Evolutionary conservation across 2,797 vertebrate species (phyloP).

Genomic region (Perodicticus potto): DNA sequence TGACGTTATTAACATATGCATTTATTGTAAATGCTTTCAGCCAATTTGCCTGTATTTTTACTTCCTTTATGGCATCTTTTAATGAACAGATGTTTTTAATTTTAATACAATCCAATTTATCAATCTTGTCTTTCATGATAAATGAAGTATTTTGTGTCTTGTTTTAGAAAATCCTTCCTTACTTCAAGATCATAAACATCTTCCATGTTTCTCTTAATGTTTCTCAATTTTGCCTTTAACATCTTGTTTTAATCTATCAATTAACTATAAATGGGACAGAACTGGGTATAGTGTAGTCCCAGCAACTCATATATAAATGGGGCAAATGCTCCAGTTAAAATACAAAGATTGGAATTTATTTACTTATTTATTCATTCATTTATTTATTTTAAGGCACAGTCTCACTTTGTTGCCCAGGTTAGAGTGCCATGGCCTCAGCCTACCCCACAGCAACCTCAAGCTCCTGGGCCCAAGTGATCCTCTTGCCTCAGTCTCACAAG

Average conservation of each 20-base stretch:
- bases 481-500: too few species aligned
- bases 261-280: background rate
- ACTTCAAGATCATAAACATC: background rate
- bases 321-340: background rate
- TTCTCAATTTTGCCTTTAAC: background rate
- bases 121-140: background rate
- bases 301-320: background rate
- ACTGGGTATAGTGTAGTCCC: background rate
- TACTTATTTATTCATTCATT: background rate
- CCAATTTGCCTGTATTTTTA: background rate
- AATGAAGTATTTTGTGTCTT: background rate
- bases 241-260: background rate
- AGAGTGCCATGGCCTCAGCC: background rate
- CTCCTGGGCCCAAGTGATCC: background rate
- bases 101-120: background rate
- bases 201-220: background rate
- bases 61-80: background rate
- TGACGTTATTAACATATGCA: background rate
- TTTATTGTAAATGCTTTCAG: background rate
- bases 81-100: background rate
- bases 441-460: background rate
- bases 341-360: background rate
- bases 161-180: slow-evolving; percentile 11
- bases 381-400: background rate
- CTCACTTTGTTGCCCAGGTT: background rate